Evolutionary conservation across 2,113 vertebrate species (phyloP).

Genomic region (Sus scrofa): T2T-Sscrofa CM000827.6:60449001-60449500

Average conservation of each 20-base stretch:
- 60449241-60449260: constrained; percentile 18
- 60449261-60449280: not conserved
- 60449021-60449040: not conserved
- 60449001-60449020: not conserved
- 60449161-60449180: not conserved
- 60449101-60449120: not conserved
- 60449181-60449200: not conserved
- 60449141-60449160: not conserved
- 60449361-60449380: not conserved
- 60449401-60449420: not conserved
- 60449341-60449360: constrained; percentile 45
- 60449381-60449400: not conserved
- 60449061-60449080: not conserved
- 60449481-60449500: constrained; percentile 37
- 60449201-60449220: not conserved
- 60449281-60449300: not conserved
- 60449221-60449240: not conserved
- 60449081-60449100: not conserved
- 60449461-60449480: not conserved
- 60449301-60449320: constrained; percentile 24
- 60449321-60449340: not conserved
- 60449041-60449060: not conserved
- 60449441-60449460: constrained; percentile 35
- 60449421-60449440: not conserved
- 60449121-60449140: constrained; percentile 5